Base-by-base conservation (phyloP, 2,797 vertebrate species). In the Telmatherina bonti region DNA sequence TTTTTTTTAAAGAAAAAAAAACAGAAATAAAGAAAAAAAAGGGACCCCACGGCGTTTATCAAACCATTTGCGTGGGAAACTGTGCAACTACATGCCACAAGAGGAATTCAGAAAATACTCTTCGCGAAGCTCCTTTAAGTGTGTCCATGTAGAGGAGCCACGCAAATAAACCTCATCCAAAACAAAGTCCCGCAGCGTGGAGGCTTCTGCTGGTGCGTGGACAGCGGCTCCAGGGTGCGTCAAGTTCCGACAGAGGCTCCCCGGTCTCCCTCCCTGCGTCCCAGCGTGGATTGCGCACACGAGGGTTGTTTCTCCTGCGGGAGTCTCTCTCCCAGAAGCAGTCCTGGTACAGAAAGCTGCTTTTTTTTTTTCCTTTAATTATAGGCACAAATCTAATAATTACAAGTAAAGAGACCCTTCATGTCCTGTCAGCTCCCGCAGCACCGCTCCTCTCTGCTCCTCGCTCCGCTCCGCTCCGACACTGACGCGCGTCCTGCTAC, bases 221-320 rank as follows among this genome's bases (percentile, higher is more conserved):
- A 61, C 73, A 26, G 81, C 74, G 80, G 82, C 70, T 86, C 79
- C 84, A 52, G 43, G 57, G 54, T 54, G 79, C 74, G 70, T 36
- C 67, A 78, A 68, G 80, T 51, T 77, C 86, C 78, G 36, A 27
- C 24, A 3, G 43, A 56, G 59, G 20, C 65, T 67, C 67, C 72
- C 67, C 55, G n/a, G 10, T 53, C 71, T 62, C 41, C 26, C 49
- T 26, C 69, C 60, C 30, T 35, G 56, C 33, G 74, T 74, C 76
- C 62, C 49, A 49, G 72, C 74, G 73, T 75, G 55, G 29, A 70
- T 72, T 83, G 72, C 84, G 83, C 89, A 77, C 85, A 64, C 78
- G 77, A n/a, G 73, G 76, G 9, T 68, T 2, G 5, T 10, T 27
- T 74, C 71, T 72, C 72, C 30, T 9, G 60, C 1, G 7, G 26